Conservation (phyloP, 2,113 vertebrate species). For the Tapirus terrestris region DNA sequence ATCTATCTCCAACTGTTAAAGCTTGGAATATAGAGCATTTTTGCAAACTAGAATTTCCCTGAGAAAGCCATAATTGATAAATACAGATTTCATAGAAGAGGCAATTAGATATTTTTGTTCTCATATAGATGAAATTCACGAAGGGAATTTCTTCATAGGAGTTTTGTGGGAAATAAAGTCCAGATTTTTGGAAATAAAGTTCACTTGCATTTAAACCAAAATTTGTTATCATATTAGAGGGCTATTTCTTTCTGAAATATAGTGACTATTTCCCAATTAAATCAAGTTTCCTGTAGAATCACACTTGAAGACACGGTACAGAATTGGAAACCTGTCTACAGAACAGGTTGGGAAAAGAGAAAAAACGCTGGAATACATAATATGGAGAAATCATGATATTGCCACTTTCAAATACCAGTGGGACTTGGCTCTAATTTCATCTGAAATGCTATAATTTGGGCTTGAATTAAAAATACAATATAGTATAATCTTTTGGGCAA, state of each 20-base stretch:
- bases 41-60: conserved; percentile 89
- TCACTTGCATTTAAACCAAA: conserved; percentile 83
- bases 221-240: conserved; percentile 83
- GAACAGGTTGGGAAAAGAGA: conserved; percentile 81
- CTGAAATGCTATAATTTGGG: conserved; percentile 70
- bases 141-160: conserved; percentile 87
- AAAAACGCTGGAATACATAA: conserved; percentile 76
- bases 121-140: conserved; percentile 87
- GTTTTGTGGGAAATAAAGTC: conserved; percentile 85
- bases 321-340: conserved; percentile 38
- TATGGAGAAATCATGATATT: conserved; percentile 78
- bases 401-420: conserved; percentile 81
- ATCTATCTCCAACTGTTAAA: conserved; percentile 92
- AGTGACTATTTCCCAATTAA: conserved; percentile 78
- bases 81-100: conserved; percentile 88
- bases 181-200: conserved; percentile 84
- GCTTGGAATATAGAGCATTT: conserved; percentile 88
- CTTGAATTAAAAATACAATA: conserved; percentile 82
- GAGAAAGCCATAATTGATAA: conserved; percentile 90
- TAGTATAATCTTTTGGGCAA: conserved; percentile 73
- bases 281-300: conserved; percentile 79
- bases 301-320: conserved; percentile 72
- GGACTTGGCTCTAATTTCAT: conserved; percentile 75
- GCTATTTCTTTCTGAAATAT: conserved; percentile 83
- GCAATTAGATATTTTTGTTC: conserved; percentile 89